These are phyloP conservation scores for Archilochus colubris DNA, from an alignment of 2,113 vertebrate species.

Conservation along the genomic window DNA sequence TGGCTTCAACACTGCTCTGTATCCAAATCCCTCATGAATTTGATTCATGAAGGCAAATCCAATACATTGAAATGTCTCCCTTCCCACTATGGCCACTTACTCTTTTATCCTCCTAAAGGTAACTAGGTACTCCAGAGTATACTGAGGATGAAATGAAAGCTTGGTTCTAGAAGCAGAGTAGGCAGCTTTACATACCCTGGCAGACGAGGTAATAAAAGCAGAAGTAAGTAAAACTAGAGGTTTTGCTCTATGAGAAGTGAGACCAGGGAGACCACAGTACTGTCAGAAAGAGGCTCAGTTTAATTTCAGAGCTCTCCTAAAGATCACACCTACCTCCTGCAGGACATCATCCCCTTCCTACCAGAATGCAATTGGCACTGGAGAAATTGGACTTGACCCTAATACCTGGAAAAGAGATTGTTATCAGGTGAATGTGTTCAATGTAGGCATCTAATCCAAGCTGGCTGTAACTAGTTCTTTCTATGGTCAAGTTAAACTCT, in stretches of 20 bases:
- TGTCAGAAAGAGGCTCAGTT: not conserved
- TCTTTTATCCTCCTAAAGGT: not conserved
- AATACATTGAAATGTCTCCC: not conserved
- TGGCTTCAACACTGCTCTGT: not conserved
- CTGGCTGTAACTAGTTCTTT: constrained; percentile 3
- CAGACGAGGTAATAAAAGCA: not conserved
- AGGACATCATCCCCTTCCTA: not conserved
- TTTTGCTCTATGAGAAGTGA: not conserved
- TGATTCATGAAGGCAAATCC: not conserved
- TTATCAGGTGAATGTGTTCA: not conserved
- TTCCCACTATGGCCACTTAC: not conserved
- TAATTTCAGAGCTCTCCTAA: not conserved
- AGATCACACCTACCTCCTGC: not conserved
- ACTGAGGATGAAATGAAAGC: not conserved
- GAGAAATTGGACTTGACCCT: not conserved
- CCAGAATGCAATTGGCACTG: not conserved
- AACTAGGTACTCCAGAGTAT: not conserved
- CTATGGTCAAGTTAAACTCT: constrained; percentile 30
- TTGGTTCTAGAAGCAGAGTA: not conserved
- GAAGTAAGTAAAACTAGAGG: not conserved
- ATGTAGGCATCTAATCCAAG: not conserved
- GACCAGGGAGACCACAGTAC: not conserved
- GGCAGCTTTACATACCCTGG: not conserved
- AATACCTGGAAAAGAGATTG: not conserved
- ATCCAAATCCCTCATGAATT: not conserved